Base-by-base conservation (phyloP, 2,888 invertebrate genomes). In the Pollenia angustigena region DNA sequence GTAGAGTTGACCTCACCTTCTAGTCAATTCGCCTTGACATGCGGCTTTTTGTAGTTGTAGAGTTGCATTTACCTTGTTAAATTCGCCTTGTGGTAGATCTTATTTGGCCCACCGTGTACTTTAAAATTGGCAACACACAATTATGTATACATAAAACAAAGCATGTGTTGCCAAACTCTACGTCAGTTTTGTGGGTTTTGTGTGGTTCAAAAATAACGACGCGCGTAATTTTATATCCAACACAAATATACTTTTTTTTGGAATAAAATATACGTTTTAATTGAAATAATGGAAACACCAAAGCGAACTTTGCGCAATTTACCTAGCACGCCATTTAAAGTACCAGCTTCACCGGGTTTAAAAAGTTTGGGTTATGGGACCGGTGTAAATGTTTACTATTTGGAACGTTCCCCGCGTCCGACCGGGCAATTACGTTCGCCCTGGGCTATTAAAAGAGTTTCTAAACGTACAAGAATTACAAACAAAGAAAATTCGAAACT, bases 371-470 rank as follows among this genome's bases (percentile, higher is more conserved):
- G 97, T 83, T 96, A 95, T 93, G 97, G 97, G 69, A 96, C 97
- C 90, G 97, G 97, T 78, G 96, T 97, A 14, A 95, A 95, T 88
- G 97, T 97, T 0, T 97, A 96, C 93, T 95, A 96, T 88, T 91
- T 97, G 86, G 94, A 96, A 80, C 94, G 97, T 87, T 96, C 96
- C 0, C 97, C 97, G 0, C 94, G 94, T 89, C 16, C 74, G 8
- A 94, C 94, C 1, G 96, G 96, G 9, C 94, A 95, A 89, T 92
- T 94, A 0, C 94, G 95, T n/a, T 97, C 97, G 0, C 97, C 97
- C 0, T 97, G 97, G 97, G 97, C 97, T 0, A 94, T 98, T 0
- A 98, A 98, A 91, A 96, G 96, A 93, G 91, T 97, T 1, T 91
- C 92, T 1, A 95, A 95, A 88, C 94, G 94, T 71, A 64, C 92